Evolutionary conservation across 2,888 invertebrate species (phyloP).

Genomic region (Nymphalis polychloros): DNA sequence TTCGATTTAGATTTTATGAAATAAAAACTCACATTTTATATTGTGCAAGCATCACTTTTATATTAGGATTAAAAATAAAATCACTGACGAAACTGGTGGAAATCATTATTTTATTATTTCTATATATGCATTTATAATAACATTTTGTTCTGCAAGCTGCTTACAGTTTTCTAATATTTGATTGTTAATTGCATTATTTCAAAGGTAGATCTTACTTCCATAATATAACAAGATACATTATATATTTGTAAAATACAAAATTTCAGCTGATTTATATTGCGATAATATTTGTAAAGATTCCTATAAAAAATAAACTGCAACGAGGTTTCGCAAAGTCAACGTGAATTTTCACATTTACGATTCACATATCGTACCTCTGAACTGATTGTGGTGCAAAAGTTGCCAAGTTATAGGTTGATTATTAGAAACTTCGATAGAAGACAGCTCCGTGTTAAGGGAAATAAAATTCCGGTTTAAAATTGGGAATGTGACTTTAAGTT

Average conservation of each 20-base stretch:
- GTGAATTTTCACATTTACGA: conserved; percentile 19
- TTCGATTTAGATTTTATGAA: conserved; percentile 3
- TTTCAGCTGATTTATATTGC: neutral
- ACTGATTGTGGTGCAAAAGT: conserved; percentile 30
- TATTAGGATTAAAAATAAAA: too few species aligned
- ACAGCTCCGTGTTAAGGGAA: conserved; percentile 24
- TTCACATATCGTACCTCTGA: conserved; percentile 26
- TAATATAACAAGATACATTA: too few species aligned
- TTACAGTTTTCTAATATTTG: too few species aligned
- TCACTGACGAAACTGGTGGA: too few species aligned
- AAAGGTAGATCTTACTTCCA: too few species aligned
- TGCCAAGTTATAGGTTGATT: conserved; percentile 28
- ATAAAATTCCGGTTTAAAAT: conserved; percentile 29
- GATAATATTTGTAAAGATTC: neutral
- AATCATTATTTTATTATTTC: too few species aligned
- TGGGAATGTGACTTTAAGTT: conserved; percentile 24
- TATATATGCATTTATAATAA: too few species aligned
- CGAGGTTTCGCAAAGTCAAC: neutral
- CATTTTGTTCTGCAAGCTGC: too few species aligned
- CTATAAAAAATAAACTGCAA: conserved; percentile 2
- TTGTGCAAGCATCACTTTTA: too few species aligned
- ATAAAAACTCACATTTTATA: neutral
- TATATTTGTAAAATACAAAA: too few species aligned
- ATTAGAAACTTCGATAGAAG: conserved; percentile 27
- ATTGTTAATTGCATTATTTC: too few species aligned